Base-by-base conservation (phyloP, 2,113 vertebrate species). In the Gopherus evgoodei region DNA sequence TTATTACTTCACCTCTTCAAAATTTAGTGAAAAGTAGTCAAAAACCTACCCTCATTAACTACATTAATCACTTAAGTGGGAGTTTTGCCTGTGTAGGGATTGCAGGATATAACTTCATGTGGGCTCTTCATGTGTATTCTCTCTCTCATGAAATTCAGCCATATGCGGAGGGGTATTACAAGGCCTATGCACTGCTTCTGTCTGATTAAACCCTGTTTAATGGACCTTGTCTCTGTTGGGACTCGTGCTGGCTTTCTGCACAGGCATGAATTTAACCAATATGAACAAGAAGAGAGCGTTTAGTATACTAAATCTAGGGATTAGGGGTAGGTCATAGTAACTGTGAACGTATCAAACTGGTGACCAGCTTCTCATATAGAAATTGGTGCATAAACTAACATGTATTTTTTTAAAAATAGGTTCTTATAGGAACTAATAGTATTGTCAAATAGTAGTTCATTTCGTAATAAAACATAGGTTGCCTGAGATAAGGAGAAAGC, bases 381-480 rank as follows among this genome's bases (percentile, higher is more conserved):
- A 90, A 85, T 82, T 49, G 47, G 54, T 52, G 81, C 90, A 82
- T 2, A 81, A 94, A 88, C 82, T 94, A 87, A 56, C 0, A 44
- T 89, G 27, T 86, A 25, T 54, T 76, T 44, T 27, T 86, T 84
- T 38, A 38, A 84, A 47, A 91, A 42, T 87, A 95, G 90, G 93
- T 24, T 62, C 13, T 4, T 90, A 83, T 90, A 86, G 52, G 76
- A 88, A 13, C 6, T 93, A 78, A 84, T 89, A 86, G 76, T 78
- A 94, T 88, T 90, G 49, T 84, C 90, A 82, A 86, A 84, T 82
- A 94, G 52, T 35, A 49, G 83, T 82, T 87, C 91, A 84, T 95
- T 94, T 92, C n/a, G 83, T 88, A 52, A 79, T 81, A 84, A 82
- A 91, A n/a, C 17, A 53, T 50, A 72, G 84, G 0, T 22, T 89